Evolutionary conservation across 2,888 invertebrate genomes (phyloP), one percentile per base, ranked within the genome.

Genomic region (Sminthurides aquaticus): DNA sequence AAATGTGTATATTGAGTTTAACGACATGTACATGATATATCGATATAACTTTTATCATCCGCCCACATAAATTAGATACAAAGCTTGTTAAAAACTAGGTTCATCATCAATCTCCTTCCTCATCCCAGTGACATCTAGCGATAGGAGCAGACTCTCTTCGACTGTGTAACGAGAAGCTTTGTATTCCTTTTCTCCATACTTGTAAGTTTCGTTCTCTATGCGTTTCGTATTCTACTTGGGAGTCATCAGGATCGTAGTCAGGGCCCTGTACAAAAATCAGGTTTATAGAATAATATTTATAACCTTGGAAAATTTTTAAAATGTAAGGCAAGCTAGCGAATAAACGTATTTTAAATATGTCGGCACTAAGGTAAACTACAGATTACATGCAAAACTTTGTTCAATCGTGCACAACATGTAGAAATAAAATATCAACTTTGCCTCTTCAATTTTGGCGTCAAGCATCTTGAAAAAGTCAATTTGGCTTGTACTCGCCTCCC

Each of bases 401-500:
- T 8, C 18, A 5, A 26, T 26, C 26, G 18, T 56, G n/a, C n/a
- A n/a, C n/a, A n/a, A n/a, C n/a, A n/a, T n/a, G n/a, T n/a, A n/a
- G n/a, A n/a, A n/a, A n/a, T n/a, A n/a, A n/a, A n/a, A n/a, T n/a
- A n/a, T n/a, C 3, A 15, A 54, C 80, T 84, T 83, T 82, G 91
- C 91, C 81, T 87, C 88, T 79, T 91, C 90, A 77, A 93, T 92
- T 82, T 91, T 92, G 76, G 91, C 90, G 78, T 93, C 93, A 75
- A 93, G 83, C 90, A 91, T 90, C 79, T 86, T 89, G 82, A 94
- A 94, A 82, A 94, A 94, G 78, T 93, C 91, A 77, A 90, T 85
- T 80, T 93, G 93, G 78, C 93, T 93, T 70, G 86, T 85, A 68
- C 91, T 91, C 78, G 90, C 86, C 83, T 91, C 90, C 79, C 91